Base-by-base conservation (phyloP, 2,888 invertebrate species). In the Drosophila testacea region DNA sequence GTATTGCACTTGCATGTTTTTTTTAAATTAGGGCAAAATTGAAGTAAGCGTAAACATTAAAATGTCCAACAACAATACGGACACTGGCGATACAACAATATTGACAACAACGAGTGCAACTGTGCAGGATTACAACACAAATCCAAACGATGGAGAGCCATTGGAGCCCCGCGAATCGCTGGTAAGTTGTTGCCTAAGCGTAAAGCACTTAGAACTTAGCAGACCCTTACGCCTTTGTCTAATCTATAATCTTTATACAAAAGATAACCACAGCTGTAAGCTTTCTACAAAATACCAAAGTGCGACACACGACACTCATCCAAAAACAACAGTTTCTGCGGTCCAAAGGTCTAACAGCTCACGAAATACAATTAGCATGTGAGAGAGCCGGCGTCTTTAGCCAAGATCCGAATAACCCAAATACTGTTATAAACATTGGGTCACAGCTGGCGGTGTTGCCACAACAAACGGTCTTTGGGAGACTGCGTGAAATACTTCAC, bases 211-310 rank as follows among this genome's bases (percentile, higher is more conserved):
- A 22, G 22, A 22, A 22, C 36, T 13, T 36, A 16, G 10, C 4
- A 55, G 47, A 51, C 48, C 64, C 52, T 11, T 61, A 65, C 28
- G 52, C 52, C 56, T 64, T 57, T 72, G 70, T 63, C 80, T 84
- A 80, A 89, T 88, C 88, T 85, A 27, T 82, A 87, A 82, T 82
- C 77, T 73, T 34, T 55, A 42, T 57, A 9, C 28, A 16, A 91
- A 55, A 97, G 97, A 95, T 97, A 70, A 94, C 95, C 80, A 97
- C 97, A 11, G 97, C 97, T 5, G 95, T 97, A 4, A 96, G 96
- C 89, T 98, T 98, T 93, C 93, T 98, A 56, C 95, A 95, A 91
- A 97, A 97, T 93, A 96, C 96, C n/a, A 96, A 96, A 91, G 97
- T 98, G 2, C 94, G 95, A 56, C 93, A 94, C 77, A 96, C 96